These are phyloP conservation scores for Syndactyla subalaris DNA, from an alignment of 2,797 vertebrate genomes.

Conservation along the genomic window DNA sequence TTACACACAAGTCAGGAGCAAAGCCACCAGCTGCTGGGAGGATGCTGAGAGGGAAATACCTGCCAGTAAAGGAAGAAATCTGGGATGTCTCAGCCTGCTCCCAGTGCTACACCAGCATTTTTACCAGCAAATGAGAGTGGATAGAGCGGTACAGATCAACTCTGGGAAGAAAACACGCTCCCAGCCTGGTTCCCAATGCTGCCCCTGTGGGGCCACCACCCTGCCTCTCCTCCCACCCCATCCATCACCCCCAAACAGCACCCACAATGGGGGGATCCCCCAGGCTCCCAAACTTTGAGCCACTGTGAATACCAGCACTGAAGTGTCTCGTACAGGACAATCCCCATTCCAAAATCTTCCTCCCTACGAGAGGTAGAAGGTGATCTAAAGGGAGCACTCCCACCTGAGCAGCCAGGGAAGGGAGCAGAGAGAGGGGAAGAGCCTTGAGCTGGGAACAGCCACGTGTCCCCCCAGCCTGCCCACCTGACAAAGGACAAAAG, in stretches of 20 bases:
- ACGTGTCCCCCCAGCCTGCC: rapidly evolving
- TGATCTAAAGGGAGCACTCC: neutral
- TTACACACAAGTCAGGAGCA: neutral
- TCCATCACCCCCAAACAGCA: neutral
- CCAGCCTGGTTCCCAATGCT: neutral
- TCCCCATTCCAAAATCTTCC: neutral
- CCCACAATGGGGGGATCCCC: neutral
- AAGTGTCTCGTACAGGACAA: neutral
- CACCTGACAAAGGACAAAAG: neutral
- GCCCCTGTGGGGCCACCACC: neutral
- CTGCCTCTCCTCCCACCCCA: neutral
- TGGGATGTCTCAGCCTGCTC: neutral
- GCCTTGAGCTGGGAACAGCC: neutral
- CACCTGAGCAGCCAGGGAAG: neutral
- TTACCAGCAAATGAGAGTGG: neutral
- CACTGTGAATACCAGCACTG: neutral
- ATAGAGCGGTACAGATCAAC: rapidly evolving
- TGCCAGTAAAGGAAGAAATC: neutral
- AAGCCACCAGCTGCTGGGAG: neutral
- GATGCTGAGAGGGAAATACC: neutral
- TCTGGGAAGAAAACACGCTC: neutral
- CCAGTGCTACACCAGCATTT: neutral
- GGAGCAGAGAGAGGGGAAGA: neutral
- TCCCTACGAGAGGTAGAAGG: neutral
- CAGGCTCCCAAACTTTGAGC: neutral